A percentile compares a stretch with the other conserved stretches of the same genome.
These are phyloP conservation scores for Leptopterna dolabrata DNA, from an alignment of 2,888 invertebrate species.

Conservation along the genomic window DNA sequence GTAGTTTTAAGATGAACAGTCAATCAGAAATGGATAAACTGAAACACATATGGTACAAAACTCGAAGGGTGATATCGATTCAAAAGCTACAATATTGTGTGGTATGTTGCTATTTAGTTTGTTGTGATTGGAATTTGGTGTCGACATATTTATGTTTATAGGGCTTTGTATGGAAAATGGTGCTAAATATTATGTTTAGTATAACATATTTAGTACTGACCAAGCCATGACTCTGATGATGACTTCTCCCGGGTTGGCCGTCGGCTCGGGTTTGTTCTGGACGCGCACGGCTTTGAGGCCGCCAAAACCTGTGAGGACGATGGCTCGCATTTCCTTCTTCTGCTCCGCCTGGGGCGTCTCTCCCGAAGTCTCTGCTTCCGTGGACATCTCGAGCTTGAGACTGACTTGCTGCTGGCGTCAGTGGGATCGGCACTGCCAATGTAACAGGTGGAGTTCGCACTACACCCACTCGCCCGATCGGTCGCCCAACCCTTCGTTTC, in stretches of 20 bases:
- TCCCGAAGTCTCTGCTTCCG: constrained; percentile 9
- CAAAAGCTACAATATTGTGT: not conserved
- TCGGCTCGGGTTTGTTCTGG: constrained; percentile 82
- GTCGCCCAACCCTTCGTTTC: not conserved
- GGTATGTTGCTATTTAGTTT: not conserved
- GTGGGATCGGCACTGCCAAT: not conserved
- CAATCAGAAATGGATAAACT: not conserved
- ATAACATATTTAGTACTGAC: constrained; percentile 72
- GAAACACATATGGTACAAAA: not conserved
- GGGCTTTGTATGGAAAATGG: no score
- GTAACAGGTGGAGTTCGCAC: constrained; percentile 20
- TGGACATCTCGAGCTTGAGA: constrained; percentile 36
- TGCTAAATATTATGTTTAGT: no score
- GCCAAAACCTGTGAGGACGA: constrained; percentile 86
- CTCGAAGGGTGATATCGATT: not conserved
- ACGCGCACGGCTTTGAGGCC: constrained; percentile 88
- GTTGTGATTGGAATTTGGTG: not conserved
- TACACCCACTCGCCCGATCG: constrained; percentile 1
- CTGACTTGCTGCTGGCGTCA: not conserved
- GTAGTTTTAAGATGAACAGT: not conserved
- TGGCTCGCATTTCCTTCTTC: constrained; percentile 86
- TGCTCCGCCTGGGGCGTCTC: constrained; percentile 70
- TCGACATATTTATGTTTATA: not conserved
- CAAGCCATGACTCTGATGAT: constrained; percentile 87
- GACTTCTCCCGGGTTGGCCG: constrained; percentile 79